phyloP scores from a whole-genome alignment of 2,113 vertebrate genomes.

The Ia io region DNA sequence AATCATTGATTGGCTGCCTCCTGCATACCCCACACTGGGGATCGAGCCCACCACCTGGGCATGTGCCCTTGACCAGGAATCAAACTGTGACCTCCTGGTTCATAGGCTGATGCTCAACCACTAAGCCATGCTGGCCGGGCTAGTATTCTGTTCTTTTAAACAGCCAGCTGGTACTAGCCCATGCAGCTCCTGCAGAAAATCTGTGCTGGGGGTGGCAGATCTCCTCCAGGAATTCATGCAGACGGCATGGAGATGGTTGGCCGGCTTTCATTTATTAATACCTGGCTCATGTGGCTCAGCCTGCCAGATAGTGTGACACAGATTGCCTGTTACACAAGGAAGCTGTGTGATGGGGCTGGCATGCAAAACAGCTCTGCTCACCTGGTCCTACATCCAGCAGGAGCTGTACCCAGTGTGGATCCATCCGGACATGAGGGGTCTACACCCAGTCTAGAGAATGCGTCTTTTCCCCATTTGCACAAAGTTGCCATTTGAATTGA shows the following conservation, averaged over 20 bases:
- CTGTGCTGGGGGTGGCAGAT: not conserved
- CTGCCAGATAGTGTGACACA: not conserved
- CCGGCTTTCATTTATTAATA: not conserved
- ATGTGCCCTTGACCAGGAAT: too few relatives aligned
- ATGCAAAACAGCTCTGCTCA: not conserved
- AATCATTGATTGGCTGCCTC: too few relatives aligned
- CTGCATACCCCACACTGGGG: too few relatives aligned
- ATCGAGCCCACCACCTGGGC: too few relatives aligned
- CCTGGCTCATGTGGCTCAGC: not conserved
- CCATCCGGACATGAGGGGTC: not conserved
- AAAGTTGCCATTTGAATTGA: not conserved
- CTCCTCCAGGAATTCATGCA: not conserved
- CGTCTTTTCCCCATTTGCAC: not conserved
- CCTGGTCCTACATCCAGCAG: not conserved
- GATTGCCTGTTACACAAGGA: not conserved
- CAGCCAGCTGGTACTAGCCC: not conserved
- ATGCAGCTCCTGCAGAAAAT: not conserved
- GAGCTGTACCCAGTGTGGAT: not conserved
- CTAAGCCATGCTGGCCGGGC: too few relatives aligned
- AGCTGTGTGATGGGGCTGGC: too few relatives aligned
- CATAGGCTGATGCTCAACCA: too few relatives aligned
- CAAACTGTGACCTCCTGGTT: too few relatives aligned
- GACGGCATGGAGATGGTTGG: not conserved
- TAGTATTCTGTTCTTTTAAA: not conserved
- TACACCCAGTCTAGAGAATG: not conserved